These are phyloP conservation scores for Paralvinella palmiformis DNA, from an alignment of 1,140 invertebrate genomes.

Conservation along the genomic window DNA sequence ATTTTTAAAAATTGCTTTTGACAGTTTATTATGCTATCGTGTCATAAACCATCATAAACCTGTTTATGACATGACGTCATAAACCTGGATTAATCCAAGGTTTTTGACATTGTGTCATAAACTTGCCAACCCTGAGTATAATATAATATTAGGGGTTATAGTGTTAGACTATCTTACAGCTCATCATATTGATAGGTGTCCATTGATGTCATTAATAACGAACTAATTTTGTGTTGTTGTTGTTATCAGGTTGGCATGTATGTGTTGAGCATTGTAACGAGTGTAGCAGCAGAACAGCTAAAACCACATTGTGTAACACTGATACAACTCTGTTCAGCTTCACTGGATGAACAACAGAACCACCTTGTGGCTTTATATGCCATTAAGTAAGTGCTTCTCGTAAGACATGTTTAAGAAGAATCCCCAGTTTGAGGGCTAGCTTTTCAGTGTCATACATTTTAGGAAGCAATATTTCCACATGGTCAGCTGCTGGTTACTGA, in stretches of 20 bases:
- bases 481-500: too few relatives aligned
- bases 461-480: too few relatives aligned
- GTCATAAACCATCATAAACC: too few relatives aligned
- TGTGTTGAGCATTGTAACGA: slow-evolving; percentile 60
- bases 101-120: too few relatives aligned
- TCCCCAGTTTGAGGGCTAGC: too few relatives aligned
- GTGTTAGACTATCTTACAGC: slow-evolving; percentile 2
- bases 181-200: neutral
- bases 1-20: too few relatives aligned
- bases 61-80: too few relatives aligned
- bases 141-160: neutral
- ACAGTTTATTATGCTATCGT: too few relatives aligned
- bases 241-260: slow-evolving; percentile 60
- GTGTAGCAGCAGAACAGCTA: slow-evolving; percentile 58
- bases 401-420: too few relatives aligned
- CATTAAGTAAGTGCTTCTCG: slow-evolving; percentile 45
- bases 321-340: slow-evolving; percentile 54
- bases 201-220: neutral
- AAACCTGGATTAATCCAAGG: too few relatives aligned
- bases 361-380: slow-evolving; percentile 57
- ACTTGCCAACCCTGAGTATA: too few relatives aligned
- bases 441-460: too few relatives aligned
- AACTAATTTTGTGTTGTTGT: slow-evolving; percentile 16
- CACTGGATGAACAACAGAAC: slow-evolving; percentile 53
- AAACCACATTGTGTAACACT: slow-evolving; percentile 55